Conservation (phyloP, 2,797 vertebrate species). For the Morelia viridis region DNA sequence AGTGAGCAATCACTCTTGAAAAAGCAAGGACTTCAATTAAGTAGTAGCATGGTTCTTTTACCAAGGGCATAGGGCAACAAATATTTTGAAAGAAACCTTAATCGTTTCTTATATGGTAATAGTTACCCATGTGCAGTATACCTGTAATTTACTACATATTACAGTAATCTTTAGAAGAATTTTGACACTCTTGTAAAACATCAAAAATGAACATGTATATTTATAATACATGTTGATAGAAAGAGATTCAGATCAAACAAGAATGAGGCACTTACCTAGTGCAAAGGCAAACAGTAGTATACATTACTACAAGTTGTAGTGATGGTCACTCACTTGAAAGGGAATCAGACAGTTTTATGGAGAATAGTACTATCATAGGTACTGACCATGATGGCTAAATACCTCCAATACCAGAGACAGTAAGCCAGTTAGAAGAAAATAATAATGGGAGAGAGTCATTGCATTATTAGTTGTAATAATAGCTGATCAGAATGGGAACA, state of each 20-base stretch:
- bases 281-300: neutral
- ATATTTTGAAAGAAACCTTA: neutral
- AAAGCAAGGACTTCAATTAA: neutral
- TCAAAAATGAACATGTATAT: neutral
- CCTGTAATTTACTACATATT: neutral
- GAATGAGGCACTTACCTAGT: neutral
- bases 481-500: neutral
- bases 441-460: neutral
- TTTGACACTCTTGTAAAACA: conserved; percentile 15
- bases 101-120: neutral
- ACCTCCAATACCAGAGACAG: neutral
- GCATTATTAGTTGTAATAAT: neutral
- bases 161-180: conserved; percentile 15
- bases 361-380: neutral
- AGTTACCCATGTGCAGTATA: neutral
- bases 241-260: neutral
- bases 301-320: neutral
- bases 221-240: neutral
- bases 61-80: conserved; percentile 23
- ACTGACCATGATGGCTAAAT: neutral
- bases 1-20: neutral
- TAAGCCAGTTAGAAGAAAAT: too few relatives aligned
- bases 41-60: neutral
- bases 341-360: neutral
- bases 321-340: neutral